phyloP scores from a whole-genome alignment of 2,888 invertebrate species.

The Orthosia gracilis region DNA sequence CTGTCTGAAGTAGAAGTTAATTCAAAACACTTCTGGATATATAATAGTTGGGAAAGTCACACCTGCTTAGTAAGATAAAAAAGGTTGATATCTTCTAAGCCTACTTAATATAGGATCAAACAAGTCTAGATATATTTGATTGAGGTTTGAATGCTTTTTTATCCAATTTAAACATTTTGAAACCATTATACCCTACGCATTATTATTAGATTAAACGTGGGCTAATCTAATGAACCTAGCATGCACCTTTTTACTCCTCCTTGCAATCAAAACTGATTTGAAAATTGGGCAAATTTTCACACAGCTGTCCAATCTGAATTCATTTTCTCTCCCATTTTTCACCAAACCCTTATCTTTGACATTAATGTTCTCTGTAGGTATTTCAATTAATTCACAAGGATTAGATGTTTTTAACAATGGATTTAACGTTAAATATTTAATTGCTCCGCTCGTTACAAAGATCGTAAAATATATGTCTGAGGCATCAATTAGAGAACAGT shows the following conservation, averaged over 20 bases:
- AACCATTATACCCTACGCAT: not conserved
- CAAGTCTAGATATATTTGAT: conserved; percentile 12
- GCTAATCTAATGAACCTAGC: conserved; percentile 33
- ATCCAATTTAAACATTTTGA: conserved; percentile 9
- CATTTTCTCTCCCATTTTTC: conserved; percentile 53
- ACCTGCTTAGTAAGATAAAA: conserved; percentile 18
- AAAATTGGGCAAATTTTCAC: conserved; percentile 49
- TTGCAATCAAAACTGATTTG: conserved; percentile 51
- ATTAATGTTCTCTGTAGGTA: conserved; percentile 63
- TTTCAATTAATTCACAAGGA: conserved; percentile 73
- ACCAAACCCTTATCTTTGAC: conserved; percentile 61
- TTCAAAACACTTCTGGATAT: conserved; percentile 29
- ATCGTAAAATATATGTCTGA: conserved; percentile 79
- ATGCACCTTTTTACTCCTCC: conserved; percentile 24
- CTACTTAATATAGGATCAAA: not conserved
- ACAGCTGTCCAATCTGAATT: conserved; percentile 37
- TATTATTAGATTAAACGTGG: conserved; percentile 17
- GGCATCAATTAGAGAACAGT: conserved; percentile 81
- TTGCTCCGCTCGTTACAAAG: conserved; percentile 75
- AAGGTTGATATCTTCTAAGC: not conserved
- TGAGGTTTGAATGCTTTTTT: not conserved
- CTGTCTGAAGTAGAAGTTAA: conserved; percentile 46
- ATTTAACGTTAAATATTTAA: conserved; percentile 78
- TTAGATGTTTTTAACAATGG: conserved; percentile 68
- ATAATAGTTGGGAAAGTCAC: conserved; percentile 8